phyloP scores from a whole-genome alignment of 2,113 vertebrate species.

The Mus spicilegus region DNA sequence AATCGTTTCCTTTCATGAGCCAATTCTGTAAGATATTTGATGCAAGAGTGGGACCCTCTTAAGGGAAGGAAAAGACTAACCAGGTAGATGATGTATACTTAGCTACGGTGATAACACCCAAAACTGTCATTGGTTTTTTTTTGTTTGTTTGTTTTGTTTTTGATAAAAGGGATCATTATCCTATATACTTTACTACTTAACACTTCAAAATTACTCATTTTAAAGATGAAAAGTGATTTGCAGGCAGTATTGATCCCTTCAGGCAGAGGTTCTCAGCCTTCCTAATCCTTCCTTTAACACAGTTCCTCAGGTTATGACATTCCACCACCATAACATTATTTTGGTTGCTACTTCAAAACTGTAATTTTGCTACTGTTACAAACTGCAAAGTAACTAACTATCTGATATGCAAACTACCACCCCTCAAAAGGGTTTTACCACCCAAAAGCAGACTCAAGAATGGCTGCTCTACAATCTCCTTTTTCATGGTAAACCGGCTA shows the following conservation, averaged over 20 bases:
- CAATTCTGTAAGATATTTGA: slow-evolving; percentile 5
- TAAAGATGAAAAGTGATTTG: slow-evolving; percentile 38
- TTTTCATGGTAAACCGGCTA: neutral
- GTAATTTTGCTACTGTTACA: neutral
- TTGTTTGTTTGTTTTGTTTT: neutral
- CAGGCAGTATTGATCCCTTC: neutral
- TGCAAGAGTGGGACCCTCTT: neutral
- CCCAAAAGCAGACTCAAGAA: neutral
- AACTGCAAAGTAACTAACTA: neutral
- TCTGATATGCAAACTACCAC: neutral
- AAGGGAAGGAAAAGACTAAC: neutral
- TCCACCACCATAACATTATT: neutral
- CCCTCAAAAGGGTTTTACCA: neutral
- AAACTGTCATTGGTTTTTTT: no score
- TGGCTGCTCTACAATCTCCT: neutral
- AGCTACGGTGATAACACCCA: neutral
- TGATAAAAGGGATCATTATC: neutral
- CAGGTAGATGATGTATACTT: neutral
- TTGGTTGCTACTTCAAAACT: neutral
- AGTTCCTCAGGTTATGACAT: neutral
- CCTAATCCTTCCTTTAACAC: neutral
- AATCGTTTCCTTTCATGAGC: slow-evolving; percentile 6
- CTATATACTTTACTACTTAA: neutral
- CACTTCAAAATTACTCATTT: slow-evolving; percentile 52
- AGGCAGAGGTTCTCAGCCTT: neutral